Conservation (phyloP, 1,140 invertebrate genomes). For the Trachymyrmex septentrionalis region DNA sequence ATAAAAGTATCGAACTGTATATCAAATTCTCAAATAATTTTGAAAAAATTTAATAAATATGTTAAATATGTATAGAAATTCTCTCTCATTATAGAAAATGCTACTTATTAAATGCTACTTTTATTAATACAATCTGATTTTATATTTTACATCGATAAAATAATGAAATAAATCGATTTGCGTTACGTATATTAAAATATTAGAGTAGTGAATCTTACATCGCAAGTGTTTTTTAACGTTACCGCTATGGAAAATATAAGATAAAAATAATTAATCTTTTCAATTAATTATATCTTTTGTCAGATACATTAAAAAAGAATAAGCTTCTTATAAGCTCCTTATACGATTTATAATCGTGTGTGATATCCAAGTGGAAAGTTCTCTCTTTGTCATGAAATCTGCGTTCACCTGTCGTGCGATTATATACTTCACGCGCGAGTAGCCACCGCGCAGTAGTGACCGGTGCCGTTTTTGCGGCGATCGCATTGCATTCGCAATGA, state of each 20-base stretch:
- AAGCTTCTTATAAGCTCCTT: not conserved
- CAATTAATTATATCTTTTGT: not conserved
- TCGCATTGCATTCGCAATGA: slow-evolving; percentile 45
- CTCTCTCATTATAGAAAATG: no score
- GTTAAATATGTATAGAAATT: not conserved
- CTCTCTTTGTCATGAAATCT: slow-evolving; percentile 12
- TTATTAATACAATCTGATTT: not conserved
- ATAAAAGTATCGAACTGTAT: no score
- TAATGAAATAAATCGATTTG: not conserved
- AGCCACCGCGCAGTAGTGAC: slow-evolving; percentile 4
- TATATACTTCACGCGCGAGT: slow-evolving; percentile 35
- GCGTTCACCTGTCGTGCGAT: slow-evolving; percentile 27
- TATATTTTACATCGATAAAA: not conserved
- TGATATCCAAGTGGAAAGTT: not conserved
- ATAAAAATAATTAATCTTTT: not conserved
- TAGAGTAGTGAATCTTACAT: not conserved
- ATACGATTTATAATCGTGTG: not conserved
- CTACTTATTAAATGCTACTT: not conserved
- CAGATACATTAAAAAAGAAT: not conserved
- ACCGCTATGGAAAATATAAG: not conserved
- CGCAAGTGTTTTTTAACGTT: not conserved
- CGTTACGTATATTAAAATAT: not conserved
- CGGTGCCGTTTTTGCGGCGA: slow-evolving; percentile 15
- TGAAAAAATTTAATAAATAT: not conserved
- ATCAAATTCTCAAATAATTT: not conserved